Conservation (phyloP, 2,797 vertebrate genomes). For the Diplodus sargus region DNA sequence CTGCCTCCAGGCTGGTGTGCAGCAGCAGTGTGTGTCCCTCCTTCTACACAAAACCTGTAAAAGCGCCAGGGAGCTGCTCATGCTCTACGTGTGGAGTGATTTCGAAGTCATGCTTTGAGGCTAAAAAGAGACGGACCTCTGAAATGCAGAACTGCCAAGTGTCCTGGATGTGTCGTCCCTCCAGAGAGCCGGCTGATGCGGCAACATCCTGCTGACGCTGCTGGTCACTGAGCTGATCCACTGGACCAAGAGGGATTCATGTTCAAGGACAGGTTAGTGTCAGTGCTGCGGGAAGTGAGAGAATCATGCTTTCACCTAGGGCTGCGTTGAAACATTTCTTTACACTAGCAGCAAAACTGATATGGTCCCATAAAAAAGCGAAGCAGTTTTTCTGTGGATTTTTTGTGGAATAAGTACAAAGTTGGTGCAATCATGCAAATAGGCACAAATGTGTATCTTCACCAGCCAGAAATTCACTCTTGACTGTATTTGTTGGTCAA, state of each 20-base stretch:
- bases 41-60: too few relatives aligned
- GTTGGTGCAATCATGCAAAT: too few relatives aligned
- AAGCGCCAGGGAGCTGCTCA: background rate
- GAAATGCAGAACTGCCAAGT: background rate
- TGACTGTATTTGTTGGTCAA: too few relatives aligned
- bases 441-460: too few relatives aligned
- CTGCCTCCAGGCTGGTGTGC: background rate
- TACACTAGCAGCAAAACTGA: background rate
- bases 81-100: background rate
- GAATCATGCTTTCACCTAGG: background rate
- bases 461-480: too few relatives aligned
- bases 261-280: background rate
- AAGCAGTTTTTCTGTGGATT: too few relatives aligned
- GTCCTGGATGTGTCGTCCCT: background rate
- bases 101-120: background rate
- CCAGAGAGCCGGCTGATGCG: background rate
- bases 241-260: background rate
- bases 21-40: background rate
- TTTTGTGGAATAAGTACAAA: too few relatives aligned
- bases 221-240: conserved; percentile 1
- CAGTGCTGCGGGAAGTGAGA: background rate
- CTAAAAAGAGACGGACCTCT: background rate
- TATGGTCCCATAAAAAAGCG: too few relatives aligned
- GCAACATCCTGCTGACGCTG: conserved; percentile 1
- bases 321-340: background rate